Evolutionary conservation across 1,140 invertebrate species (phyloP).

Genomic region (Panonychus citri): DNA sequence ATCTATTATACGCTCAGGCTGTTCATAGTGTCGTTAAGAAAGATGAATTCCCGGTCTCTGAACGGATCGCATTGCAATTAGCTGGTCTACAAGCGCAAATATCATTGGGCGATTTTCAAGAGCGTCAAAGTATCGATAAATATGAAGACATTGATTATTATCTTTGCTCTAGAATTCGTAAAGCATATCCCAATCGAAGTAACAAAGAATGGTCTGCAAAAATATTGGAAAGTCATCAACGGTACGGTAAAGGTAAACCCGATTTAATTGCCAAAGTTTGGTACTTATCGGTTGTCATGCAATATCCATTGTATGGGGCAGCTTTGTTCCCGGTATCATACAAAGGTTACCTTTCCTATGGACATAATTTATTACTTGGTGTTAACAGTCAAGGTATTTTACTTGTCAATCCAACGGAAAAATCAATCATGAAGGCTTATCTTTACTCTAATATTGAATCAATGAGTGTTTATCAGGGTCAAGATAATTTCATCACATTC

Average conservation of each 20-base stretch:
- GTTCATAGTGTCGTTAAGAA: conserved; percentile 83
- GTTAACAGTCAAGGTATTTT: conserved; percentile 75
- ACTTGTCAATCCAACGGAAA: conserved; percentile 64
- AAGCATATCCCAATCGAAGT: conserved; percentile 27
- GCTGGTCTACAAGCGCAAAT: conserved; percentile 84
- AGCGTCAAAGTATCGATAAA: conserved; percentile 24
- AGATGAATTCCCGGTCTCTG: conserved; percentile 81
- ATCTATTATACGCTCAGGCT: conserved; percentile 79
- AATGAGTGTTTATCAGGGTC: conserved; percentile 47
- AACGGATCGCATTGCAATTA: conserved; percentile 75
- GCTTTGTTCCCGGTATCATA: conserved; percentile 78
- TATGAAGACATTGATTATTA: conserved; percentile 57
- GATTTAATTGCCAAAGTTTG: conserved; percentile 77
- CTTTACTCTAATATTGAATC: conserved; percentile 48
- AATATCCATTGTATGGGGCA: conserved; percentile 82
- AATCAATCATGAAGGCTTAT: conserved; percentile 67
- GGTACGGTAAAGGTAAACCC: conserved; percentile 68
- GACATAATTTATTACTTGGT: conserved; percentile 42
- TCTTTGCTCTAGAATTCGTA: conserved; percentile 39
- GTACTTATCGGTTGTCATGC: conserved; percentile 86
- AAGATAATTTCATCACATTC: conserved; percentile 69
- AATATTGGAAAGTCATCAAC: conserved; percentile 27
- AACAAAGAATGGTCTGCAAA: conserved; percentile 46
- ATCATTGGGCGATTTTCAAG: conserved; percentile 54
- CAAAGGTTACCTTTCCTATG: conserved; percentile 73